A percentile compares a stretch with the other conserved stretches of the same genome.
Evolutionary conservation across 2,797 vertebrate species (phyloP).

Genomic region (Spondyliosoma cantharus): DNA sequence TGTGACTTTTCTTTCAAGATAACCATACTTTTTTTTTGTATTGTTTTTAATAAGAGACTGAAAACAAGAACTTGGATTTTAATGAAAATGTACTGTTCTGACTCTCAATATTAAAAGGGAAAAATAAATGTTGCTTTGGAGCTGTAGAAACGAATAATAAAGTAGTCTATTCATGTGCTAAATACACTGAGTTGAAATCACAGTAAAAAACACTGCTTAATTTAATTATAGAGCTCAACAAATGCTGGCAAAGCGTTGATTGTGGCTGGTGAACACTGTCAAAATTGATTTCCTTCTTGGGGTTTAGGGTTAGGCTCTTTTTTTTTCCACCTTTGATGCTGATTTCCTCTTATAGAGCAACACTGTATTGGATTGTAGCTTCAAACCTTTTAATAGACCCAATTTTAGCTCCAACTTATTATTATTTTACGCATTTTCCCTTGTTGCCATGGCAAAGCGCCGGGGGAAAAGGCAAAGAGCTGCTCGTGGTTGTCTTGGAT

Average conservation of each 20-base stretch:
- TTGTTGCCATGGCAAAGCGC: slow-evolving; percentile 84
- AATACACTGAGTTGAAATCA: not conserved
- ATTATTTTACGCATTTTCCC: slow-evolving; percentile 84
- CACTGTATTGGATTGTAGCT: slow-evolving; percentile 34
- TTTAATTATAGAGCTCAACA: not conserved
- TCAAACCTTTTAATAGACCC: slow-evolving; percentile 59
- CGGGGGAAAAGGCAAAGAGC: slow-evolving; percentile 58
- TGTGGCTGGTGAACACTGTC: slow-evolving; percentile 13
- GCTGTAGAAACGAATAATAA: not conserved
- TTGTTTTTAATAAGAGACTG: not conserved
- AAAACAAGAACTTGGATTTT: not conserved
- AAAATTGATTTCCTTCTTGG: slow-evolving; percentile 37
- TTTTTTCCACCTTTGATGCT: not conserved
- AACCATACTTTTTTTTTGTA: not conserved
- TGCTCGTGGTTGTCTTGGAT: slow-evolving; percentile 87
- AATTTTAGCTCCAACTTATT: slow-evolving; percentile 74
- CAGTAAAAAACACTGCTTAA: not conserved
- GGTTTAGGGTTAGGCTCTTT: too few relatives aligned
- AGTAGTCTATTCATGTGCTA: not conserved
- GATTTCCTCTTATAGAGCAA: slow-evolving; percentile 23
- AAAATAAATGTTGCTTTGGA: not conserved
- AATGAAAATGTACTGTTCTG: not conserved
- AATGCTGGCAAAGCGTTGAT: not conserved
- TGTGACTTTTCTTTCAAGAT: not conserved
- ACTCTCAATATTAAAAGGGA: not conserved